A percentile compares a stretch with the other conserved stretches of the same genome.
phyloP scores from a whole-genome alignment of 2,113 vertebrate genomes.

The Phoxinus phoxinus region DNA sequence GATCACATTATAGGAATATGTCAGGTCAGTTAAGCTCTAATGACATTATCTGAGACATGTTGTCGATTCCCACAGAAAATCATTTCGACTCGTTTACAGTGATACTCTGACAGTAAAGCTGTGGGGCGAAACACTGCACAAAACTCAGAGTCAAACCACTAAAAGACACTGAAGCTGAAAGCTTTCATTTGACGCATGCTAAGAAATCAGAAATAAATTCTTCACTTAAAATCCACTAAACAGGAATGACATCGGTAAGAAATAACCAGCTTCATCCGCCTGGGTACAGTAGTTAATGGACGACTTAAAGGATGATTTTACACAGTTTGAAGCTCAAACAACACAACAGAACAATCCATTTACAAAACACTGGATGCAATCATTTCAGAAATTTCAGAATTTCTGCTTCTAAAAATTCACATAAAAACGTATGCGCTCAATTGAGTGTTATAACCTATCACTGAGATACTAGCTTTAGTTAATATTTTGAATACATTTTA shows the following conservation, averaged over 20 bases:
- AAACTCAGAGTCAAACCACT: not conserved
- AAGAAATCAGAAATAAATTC: not conserved
- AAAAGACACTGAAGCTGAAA: not conserved
- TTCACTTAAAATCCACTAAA: not conserved
- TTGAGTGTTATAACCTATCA: too few relatives aligned
- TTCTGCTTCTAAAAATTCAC: too few relatives aligned
- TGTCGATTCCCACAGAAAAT: not conserved
- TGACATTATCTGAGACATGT: not conserved
- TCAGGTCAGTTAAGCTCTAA: not conserved
- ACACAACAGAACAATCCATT: not conserved
- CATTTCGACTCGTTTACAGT: not conserved
- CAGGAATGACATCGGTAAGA: not conserved
- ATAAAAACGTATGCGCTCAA: too few relatives aligned
- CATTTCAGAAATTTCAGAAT: too few relatives aligned
- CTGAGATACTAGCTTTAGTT: too few relatives aligned
- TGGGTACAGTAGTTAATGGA: not conserved
- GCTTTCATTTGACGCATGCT: too few relatives aligned
- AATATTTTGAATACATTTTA: too few relatives aligned
- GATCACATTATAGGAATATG: conserved; percentile 8
- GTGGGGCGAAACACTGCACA: not conserved
- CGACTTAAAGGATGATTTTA: not conserved
- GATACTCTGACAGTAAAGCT: not conserved
- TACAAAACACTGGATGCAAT: not conserved
- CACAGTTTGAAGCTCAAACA: not conserved
- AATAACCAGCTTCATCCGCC: not conserved